These are phyloP conservation scores for Ectropis crepuscularia DNA, from an alignment of 2,888 invertebrate genomes.

Conservation along the genomic window DNA sequence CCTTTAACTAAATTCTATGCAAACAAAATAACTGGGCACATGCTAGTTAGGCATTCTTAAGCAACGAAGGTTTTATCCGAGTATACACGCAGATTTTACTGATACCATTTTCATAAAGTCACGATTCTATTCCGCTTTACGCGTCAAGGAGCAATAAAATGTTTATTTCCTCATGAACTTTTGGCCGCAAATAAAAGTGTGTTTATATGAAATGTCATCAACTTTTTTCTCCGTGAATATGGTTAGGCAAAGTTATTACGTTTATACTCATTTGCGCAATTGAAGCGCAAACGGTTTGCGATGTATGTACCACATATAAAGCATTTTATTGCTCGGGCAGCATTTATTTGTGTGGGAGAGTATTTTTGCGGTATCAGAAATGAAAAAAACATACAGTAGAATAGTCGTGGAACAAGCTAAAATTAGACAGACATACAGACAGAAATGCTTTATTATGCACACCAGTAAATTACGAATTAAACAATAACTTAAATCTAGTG, in stretches of 20 bases:
- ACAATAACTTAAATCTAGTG: too few relatives aligned
- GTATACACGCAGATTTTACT: constrained; percentile 25
- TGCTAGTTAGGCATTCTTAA: too few relatives aligned
- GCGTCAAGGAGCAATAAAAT: constrained; percentile 29
- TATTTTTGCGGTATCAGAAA: neutral
- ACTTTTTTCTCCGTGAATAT: constrained; percentile 23
- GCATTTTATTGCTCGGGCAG: constrained; percentile 10
- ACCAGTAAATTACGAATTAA: too few relatives aligned
- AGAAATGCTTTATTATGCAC: too few relatives aligned
- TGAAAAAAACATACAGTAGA: neutral
- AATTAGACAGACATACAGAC: too few relatives aligned
- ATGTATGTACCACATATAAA: constrained; percentile 11
- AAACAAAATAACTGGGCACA: too few relatives aligned
- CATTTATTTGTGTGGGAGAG: neutral
- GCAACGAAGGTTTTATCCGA: constrained; percentile 16
- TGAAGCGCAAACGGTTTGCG: constrained; percentile 6
- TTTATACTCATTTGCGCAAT: constrained; percentile 21
- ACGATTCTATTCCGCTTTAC: constrained; percentile 29
- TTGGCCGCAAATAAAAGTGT: constrained; percentile 30
- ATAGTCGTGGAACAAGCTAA: neutral
- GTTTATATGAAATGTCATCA: constrained; percentile 33
- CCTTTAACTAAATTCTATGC: too few relatives aligned
- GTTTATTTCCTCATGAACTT: constrained; percentile 33
- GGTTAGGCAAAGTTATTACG: constrained; percentile 22
- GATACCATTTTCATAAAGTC: constrained; percentile 32